A percentile compares a stretch with the other conserved stretches of the same genome.
Conservation (phyloP, 2,888 invertebrate genomes). For the Seladonia tumulorum region DNA sequence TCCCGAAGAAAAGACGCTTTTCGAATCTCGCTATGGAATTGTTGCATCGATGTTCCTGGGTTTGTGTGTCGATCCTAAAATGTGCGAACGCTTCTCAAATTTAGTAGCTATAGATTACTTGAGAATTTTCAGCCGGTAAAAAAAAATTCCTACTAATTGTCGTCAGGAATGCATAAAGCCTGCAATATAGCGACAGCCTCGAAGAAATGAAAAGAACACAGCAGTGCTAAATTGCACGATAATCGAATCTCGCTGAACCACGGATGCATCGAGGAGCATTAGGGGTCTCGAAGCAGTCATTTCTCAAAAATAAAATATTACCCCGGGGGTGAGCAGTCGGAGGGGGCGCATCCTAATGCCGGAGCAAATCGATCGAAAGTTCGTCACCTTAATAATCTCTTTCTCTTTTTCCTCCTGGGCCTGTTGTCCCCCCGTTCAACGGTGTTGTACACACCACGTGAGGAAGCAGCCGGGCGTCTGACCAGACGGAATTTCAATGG, state of each 20-base stretch:
- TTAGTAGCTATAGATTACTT: not conserved
- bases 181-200: not conserved
- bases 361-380: conserved; percentile 67
- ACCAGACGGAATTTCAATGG: conserved; percentile 77
- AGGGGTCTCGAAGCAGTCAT: conserved; percentile 5
- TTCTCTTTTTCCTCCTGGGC: conserved; percentile 54
- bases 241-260: not conserved
- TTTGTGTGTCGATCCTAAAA: not conserved
- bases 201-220: not conserved
- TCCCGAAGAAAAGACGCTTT: not conserved
- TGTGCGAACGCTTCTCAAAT: not conserved
- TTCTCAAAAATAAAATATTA: conserved; percentile 35
- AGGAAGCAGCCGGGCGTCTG: conserved; percentile 74
- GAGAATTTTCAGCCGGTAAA: not conserved
- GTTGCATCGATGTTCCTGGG: not conserved
- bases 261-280: not conserved
- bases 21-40: not conserved
- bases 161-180: too few relatives aligned
- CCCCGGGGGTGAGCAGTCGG: not conserved
- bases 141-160: not conserved
- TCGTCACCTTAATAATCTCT: conserved; percentile 73
- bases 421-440: conserved; percentile 42
- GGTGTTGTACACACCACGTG: conserved; percentile 49
- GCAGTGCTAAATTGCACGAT: not conserved
- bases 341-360: conserved; percentile 26